Conservation (phyloP, 2,888 invertebrate genomes). For the Neuroscelio doddi region DNA sequence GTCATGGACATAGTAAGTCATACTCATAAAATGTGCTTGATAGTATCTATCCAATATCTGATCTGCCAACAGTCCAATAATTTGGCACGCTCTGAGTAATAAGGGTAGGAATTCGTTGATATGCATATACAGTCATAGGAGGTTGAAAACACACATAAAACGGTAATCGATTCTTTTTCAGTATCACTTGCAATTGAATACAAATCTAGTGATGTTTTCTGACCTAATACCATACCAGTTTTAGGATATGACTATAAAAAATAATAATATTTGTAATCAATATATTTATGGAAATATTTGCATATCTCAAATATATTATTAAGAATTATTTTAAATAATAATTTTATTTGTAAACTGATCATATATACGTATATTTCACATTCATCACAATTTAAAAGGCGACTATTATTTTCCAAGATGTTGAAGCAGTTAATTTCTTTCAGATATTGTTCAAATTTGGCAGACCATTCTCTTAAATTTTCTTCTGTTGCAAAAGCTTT, state of each 20-base stretch:
- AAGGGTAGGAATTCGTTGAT: conserved; percentile 51
- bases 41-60: conserved; percentile 62
- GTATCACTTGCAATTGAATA: conserved; percentile 41
- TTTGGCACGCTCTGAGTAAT: conserved; percentile 42
- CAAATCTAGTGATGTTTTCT: conserved; percentile 39
- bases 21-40: conserved; percentile 61
- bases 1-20: too few species aligned
- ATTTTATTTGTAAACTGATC: too few species aligned
- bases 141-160: conserved; percentile 48
- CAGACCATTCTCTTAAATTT: conserved; percentile 51
- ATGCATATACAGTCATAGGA: conserved; percentile 57
- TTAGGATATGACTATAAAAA: conserved; percentile 43
- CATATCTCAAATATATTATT: too few species aligned
- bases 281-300: too few species aligned
- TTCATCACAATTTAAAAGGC: conserved; percentile 50
- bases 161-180: conserved; percentile 51
- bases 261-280: too few species aligned
- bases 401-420: conserved; percentile 32
- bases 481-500: conserved; percentile 51
- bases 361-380: conserved; percentile 40
- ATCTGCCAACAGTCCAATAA: conserved; percentile 55
- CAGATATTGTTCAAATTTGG: conserved; percentile 43
- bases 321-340: neutral
- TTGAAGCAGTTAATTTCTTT: conserved; percentile 35
- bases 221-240: conserved; percentile 42